Evolutionary conservation across 2,797 vertebrate genomes (phyloP), one percentile per base, ranked within the genome.

Genomic region (Siniperca undulata): DNA sequence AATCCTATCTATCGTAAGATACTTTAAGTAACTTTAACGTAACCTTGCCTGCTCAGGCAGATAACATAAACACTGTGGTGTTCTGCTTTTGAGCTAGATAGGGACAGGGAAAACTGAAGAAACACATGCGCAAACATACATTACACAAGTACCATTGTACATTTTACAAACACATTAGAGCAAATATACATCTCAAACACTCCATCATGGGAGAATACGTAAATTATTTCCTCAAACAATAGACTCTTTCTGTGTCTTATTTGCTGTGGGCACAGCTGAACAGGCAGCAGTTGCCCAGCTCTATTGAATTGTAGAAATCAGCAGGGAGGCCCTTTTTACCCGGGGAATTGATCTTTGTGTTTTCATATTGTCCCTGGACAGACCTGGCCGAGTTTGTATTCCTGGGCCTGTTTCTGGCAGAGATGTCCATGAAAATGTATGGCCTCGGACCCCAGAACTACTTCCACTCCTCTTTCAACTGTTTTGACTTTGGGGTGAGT

Each of bases 371-470:
- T 80, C 61, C 20, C 66, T 67, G 70, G 71, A 74, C 93, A 99
- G 98, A 99, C 94, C 97, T 98, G 13, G 98, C 98, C 0, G 98
- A 99, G 93, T 99, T 99, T 95, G 98, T 99, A 30, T 99, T 99
- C 91, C 95, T 99, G 92, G 98, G 97, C 60, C 95, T 99, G 75
- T 99, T 99, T 91, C 95, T 99, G 85, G 97, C 96, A 1, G 98
- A 99, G 96, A 99, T 99, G 98, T 97, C 96, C 65, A 90, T 99
- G 95, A 99, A 99, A 93, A 98, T 99, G 97, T 99, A 99, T 0
- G 97, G 98, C 34, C 94, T 99, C 14, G 98, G 98, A 59, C 97
- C 98, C 48, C 96, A 98, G 81, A 97, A 97, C 88, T 99, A 99
- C 92, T 99, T 99, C 92, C 97, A 98, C 81, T 99, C 98, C 2